Conservation (phyloP, 1,140 invertebrate species). For the Lerema accius region DNA sequence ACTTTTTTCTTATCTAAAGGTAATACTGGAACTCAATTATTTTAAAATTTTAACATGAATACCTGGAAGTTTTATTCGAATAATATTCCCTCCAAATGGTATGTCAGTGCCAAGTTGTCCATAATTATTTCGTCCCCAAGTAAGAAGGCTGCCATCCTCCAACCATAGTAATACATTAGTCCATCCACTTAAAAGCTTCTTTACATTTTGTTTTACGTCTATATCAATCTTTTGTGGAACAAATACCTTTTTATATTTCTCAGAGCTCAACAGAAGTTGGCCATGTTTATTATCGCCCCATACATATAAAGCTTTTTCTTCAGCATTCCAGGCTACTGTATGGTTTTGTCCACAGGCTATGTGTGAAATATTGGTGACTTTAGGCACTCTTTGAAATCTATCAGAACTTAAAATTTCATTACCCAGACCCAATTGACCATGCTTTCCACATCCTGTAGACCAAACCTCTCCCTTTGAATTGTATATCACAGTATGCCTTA, state of each 20-base stretch:
- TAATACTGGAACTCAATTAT: no score
- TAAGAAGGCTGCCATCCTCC: constrained; percentile 83
- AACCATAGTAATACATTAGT: constrained; percentile 87
- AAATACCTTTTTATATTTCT: constrained; percentile 65
- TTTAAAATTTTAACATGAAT: no score
- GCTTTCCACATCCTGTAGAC: constrained; percentile 84
- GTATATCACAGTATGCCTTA: constrained; percentile 87
- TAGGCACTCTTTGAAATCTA: constrained; percentile 84
- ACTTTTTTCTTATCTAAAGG: no score
- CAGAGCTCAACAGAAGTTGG: constrained; percentile 84
- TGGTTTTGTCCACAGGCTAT: constrained; percentile 89
- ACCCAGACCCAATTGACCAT: constrained; percentile 86
- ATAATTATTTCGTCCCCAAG: constrained; percentile 93
- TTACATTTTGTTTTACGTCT: constrained; percentile 77
- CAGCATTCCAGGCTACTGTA: constrained; percentile 84
- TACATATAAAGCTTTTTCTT: constrained; percentile 83
- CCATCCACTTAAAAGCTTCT: constrained; percentile 87
- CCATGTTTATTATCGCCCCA: constrained; percentile 91
- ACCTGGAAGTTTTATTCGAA: constrained; percentile 66
- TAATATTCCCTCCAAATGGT: constrained; percentile 54
- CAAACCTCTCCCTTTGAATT: constrained; percentile 85
- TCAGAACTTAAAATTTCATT: constrained; percentile 70
- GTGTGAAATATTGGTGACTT: constrained; percentile 80
- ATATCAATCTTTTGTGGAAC: constrained; percentile 82
- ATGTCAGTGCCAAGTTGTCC: constrained; percentile 86